Evolutionary conservation across 2,797 vertebrate genomes (phyloP), one percentile per base, ranked within the genome.

Genomic region (Pseudomugil gertrudae): DNA sequence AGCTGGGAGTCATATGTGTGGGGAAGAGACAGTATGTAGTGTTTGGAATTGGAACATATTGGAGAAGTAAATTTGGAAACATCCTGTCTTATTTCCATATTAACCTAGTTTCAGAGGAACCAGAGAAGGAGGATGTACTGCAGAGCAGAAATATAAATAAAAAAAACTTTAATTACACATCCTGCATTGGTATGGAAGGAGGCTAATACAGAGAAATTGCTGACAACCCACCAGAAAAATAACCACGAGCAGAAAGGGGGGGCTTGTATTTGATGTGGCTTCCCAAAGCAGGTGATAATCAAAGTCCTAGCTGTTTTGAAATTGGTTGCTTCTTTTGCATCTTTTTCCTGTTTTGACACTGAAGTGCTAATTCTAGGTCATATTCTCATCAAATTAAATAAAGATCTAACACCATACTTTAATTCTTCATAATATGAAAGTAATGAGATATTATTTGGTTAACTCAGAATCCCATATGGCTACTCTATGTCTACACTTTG

Each of bases 161-260:
- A 32, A 5, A 32, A 32, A 32, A 38, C 65, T 85, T 84, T 86
- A 89, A 88, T 91, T 87, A 84, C 80, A 74, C 24, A 11, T 78
- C 21, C 70, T 54, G 43, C 54, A 15, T 43, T 24, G 54, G 47
- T 74, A 52, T 73, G 65, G 63, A 71, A 45, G 57, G 69, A 80
- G 71, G 38, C 76, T 81, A 83, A 81, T 83, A 14, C 61, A 79
- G 33, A 52, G 59, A 80, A 87, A 87, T 59, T 80, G 86, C 88
- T 89, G 87, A 90, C 84, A 84, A 72, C 67, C 80, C 50, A 32
- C 51, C 66, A 73, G 53, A 50, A 78, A 74, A 77, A 66, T 35
- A 66, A 45, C 77, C 67, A 14, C 47, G 69, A 70, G 82, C 69
- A 64, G 63, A 70, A 43, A 64, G 66, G 53, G 74, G 47, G 59